Evolutionary conservation across 2,113 vertebrate species (phyloP), one percentile per base, ranked within the genome.

Genomic region (Carassius gibelio): DNA sequence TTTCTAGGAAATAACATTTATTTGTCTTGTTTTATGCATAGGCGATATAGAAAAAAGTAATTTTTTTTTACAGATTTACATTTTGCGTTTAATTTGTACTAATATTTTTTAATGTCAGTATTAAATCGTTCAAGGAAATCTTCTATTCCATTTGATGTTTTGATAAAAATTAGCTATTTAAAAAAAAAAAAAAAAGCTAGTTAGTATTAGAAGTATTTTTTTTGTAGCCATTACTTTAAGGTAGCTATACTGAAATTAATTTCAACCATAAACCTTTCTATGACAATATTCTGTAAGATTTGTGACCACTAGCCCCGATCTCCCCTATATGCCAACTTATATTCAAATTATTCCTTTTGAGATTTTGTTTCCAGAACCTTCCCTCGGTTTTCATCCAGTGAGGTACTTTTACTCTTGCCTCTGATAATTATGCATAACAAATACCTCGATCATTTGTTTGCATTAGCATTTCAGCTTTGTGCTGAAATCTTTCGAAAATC

Each of bases 391-490:
- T 57, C 48, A 69, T 69, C 80, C 21, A 66, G 61, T 2, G 5
- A 69, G 62, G 10, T 69, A 50, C 23, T 21, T 57, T 71, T 52
- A 68, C 17, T 23, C 17, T 50, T 4, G 48, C 50, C n/a, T 52
- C 62, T 14, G 45, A 50, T 45, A 23, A 69, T 69, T 68, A 21
- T 69, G 80, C 45, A 81, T 81, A 81, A 26, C 64, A 83, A 83
- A 83, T 83, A 72, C 34, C 30, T 59, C 48, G 26, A 72, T 83
- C 50, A 83, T 74, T 83, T 83, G 81, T 83, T 72, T 72, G 21
- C 66, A 83, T 83, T 83, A 83, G 81, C 66, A 72, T 82, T 83
- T 84, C 42, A 64, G 71, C 59, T 77, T 86, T 72, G 85, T 55
- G 52, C 71, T 61, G 8, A 83, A 55, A 38, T 83, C 81, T 72